These are phyloP conservation scores for Bombus cullumanus DNA, from an alignment of 1,140 invertebrate species.

Conservation along the genomic window DNA sequence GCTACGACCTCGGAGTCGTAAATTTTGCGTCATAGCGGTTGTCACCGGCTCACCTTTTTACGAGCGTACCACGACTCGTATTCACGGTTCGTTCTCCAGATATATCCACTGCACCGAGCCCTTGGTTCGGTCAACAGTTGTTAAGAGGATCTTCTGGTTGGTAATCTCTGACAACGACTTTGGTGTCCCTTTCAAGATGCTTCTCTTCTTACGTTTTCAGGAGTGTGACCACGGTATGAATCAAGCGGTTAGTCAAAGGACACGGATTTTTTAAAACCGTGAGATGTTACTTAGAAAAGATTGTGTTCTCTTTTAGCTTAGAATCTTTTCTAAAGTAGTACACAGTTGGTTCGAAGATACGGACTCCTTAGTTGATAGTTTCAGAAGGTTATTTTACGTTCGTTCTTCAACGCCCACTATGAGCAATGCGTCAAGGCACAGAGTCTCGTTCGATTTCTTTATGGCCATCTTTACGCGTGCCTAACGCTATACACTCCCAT, in stretches of 20 bases:
- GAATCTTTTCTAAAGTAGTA: constrained; percentile 61
- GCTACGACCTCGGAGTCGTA: constrained; percentile 72
- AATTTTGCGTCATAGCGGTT: constrained; percentile 76
- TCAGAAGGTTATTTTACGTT: constrained; percentile 58
- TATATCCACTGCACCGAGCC: constrained; percentile 47
- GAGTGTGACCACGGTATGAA: constrained; percentile 22
- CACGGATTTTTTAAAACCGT: not conserved
- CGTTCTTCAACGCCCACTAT: constrained; percentile 59
- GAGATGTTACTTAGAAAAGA: not conserved
- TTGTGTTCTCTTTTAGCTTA: constrained; percentile 26
- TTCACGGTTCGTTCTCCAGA: constrained; percentile 63
- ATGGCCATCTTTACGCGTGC: constrained; percentile 9
- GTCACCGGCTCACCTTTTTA: constrained; percentile 75
- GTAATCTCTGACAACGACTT: constrained; percentile 39
- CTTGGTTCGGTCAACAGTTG: constrained; percentile 53
- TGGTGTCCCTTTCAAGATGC: constrained; percentile 46
- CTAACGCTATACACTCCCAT: not conserved
- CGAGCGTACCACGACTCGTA: constrained; percentile 67
- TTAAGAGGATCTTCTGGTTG: constrained; percentile 56
- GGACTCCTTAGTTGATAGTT: constrained; percentile 11
- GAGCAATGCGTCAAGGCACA: constrained; percentile 18
- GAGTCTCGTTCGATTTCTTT: constrained; percentile 44
- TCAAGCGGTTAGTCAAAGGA: constrained; percentile 10
- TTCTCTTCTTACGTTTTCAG: constrained; percentile 43
- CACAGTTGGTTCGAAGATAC: constrained; percentile 16